A percentile compares a stretch with the other conserved stretches of the same genome.
These are phyloP conservation scores for Ashinkailepas kermadecensis DNA, from an alignment of 2,888 invertebrate genomes.

Conservation along the genomic window DNA sequence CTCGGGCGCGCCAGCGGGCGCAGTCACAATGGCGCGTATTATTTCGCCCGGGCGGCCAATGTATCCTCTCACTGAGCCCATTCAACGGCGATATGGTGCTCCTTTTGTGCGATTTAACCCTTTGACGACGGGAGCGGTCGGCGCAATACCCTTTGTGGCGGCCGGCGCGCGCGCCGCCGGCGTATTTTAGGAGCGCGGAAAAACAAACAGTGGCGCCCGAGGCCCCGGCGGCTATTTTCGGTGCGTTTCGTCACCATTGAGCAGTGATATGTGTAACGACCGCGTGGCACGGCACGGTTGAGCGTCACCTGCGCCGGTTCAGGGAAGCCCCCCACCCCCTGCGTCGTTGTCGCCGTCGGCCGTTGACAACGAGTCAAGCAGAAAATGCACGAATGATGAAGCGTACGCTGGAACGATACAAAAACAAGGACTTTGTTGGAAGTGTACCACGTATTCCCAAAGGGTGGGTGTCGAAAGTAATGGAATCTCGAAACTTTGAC, in stretches of 20 bases:
- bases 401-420: too few species aligned
- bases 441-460: too few species aligned
- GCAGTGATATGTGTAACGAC: conserved; percentile 7
- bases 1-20: not conserved
- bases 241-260: not conserved
- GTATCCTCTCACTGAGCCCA: conserved; percentile 2
- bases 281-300: not conserved
- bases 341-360: not conserved
- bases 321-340: too few species aligned
- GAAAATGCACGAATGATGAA: not conserved
- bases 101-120: conserved; percentile 22
- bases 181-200: conserved; percentile 18
- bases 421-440: too few species aligned
- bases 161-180: not conserved
- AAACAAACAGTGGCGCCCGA: not conserved
- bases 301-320: not conserved
- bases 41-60: conserved; percentile 17
- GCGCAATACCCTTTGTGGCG: not conserved
- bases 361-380: not conserved
- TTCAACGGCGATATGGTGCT: conserved; percentile 20
- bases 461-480: too few species aligned
- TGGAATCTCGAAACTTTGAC: too few species aligned
- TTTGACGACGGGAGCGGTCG: conserved; percentile 16
- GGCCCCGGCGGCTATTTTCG: not conserved
- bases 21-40: not conserved